Evolutionary conservation across 2,888 invertebrate species (phyloP), one percentile per base, ranked within the genome.

Genomic region (Drosophila mercatorum): DNA sequence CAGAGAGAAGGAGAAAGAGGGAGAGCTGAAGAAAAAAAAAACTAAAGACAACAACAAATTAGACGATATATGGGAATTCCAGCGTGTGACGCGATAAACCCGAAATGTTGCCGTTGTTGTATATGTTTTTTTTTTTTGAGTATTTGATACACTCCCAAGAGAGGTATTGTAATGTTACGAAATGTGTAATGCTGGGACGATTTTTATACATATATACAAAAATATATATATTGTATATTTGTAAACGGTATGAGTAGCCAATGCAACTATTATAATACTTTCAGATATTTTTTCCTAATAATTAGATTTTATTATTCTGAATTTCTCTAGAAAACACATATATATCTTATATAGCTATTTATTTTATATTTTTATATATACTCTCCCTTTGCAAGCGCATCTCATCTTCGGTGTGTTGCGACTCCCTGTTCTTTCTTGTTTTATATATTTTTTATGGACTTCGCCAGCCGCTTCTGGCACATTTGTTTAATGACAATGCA

Each of bases 401-500:
- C 2, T 11, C 0, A 12, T 28, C 28, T 55, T 55, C 41, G 55
- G 31, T 41, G 55, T 41, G 28, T 52, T 22, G n/a, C 14, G 1
- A 0, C 5, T 31, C 6, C 7, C 2, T 7, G 28, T 28, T 57
- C 28, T 10, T 36, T 57, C 28, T 36, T 34, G 43, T 44, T 57
- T 43, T 56, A 22, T 68, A 40, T 78, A 11, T 56, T 22, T 73
- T 73, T 34, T 65, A 47, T 61, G 52, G 49, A 67, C 69, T 68
- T 63, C 59, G 66, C 63, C 14, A 84, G 83, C 66, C 68, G 75
- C 83, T 86, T 84, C 77, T 90, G 87, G 83, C 87, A 86, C 81
- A 90, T 86, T 88, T 86, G 80, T 83, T 88, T 83, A 90, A 90
- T 90, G 86, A 86, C 90, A 88, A 90, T 83, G 76, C 87, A 86